Percentiles rank a stretch among this genome's conserved stretches.
Conservation (phyloP, 2,113 vertebrate species). For the Solea solea region DNA sequence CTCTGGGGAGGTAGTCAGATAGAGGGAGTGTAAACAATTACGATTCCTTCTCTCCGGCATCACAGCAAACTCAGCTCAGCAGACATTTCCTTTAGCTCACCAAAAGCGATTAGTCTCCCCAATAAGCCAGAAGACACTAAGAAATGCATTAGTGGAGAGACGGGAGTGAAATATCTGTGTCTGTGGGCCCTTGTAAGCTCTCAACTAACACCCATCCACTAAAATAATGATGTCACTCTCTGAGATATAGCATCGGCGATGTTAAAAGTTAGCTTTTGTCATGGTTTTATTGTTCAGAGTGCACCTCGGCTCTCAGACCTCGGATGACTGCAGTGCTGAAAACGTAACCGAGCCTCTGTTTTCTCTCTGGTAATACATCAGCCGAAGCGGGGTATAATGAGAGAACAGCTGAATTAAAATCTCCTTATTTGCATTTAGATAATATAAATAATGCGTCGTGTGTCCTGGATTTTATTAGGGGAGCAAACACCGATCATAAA, state of each 20-base stretch:
- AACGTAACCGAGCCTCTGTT: neutral
- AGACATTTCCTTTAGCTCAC: neutral
- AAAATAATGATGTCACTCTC: neutral
- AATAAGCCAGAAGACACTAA: neutral
- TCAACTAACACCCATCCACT: neutral
- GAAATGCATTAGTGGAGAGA: neutral
- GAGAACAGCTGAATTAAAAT: neutral
- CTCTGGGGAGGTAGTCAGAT: constrained; percentile 4
- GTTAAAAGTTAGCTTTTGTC: neutral
- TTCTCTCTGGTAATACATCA: neutral
- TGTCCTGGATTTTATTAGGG: neutral
- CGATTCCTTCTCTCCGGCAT: neutral
- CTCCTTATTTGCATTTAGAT: neutral
- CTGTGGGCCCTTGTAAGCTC: neutral
- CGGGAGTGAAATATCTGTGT: neutral
- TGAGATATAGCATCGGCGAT: neutral
- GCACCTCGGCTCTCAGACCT: no score
- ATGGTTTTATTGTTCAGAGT: neutral
- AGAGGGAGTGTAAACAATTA: constrained; percentile 15
- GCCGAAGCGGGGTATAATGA: neutral
- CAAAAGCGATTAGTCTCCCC: neutral
- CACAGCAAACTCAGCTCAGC: constrained; percentile 12
- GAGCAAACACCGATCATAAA: neutral
- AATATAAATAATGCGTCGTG: neutral
- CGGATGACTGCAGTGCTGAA: neutral